Evolutionary conservation across 1,140 invertebrate species (phyloP), one percentile per base, ranked within the genome.

Genomic region (Venustaconcha ellipsiformis): DNA sequence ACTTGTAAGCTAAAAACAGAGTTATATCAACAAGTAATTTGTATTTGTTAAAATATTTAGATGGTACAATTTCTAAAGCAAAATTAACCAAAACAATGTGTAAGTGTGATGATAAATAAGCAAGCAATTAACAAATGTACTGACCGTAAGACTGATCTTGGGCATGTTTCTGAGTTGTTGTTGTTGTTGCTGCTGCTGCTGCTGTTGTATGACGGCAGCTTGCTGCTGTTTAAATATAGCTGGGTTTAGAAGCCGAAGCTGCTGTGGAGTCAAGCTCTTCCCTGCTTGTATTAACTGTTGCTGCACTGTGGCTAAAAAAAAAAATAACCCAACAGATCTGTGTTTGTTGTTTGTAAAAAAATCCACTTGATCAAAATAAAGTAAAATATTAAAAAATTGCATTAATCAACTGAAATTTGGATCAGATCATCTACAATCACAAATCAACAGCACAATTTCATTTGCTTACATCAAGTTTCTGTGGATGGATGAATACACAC

Each of bases 221-320:
- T 72, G 70, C 57, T 74, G 74, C 57, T 77, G 72, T 63, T 70
- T 73, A 63, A 91, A 60, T 92, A 82, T 48, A 92, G 92, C 23
- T 93, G 91, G 93, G 20, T 95, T 88, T 81, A 76, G 83, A 78
- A 85, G 87, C 87, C 81, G 83, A 59, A 84, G 82, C 68, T 82
- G 87, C 66, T 83, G 81, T 67, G 70, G 84, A 63, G 81, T 83
- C 60, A 86, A 65, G n/a, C 84, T 88, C 48, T 82, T 80, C 30
- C 76, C 74, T 18, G 76, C 68, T 11, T 74, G 78, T 72, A 72
- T 80, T 72, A 82, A 76, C 70, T 83, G 85, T 74, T 83, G 86
- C 67, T 82, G 85, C 48, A 83, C 85, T 57, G 79, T 79, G 30
- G 71, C 62, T 69, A 74, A 48, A 62, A 75, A 15, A 77, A 72